These are phyloP conservation scores for Sclerodermus sp. DNA, from an alignment of 2,888 invertebrate genomes.

Conservation along the genomic window DNA sequence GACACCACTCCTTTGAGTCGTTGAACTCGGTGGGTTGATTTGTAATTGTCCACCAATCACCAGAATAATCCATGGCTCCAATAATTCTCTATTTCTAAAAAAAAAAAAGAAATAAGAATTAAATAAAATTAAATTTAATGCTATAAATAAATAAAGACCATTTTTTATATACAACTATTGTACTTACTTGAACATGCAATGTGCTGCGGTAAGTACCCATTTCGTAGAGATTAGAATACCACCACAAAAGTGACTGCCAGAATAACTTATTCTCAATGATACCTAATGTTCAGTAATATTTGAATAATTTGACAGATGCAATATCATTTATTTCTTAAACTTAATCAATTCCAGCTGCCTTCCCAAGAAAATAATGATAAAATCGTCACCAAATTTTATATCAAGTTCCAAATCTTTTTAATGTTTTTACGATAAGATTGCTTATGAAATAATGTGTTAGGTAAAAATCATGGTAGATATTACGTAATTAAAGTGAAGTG, in stretches of 20 bases:
- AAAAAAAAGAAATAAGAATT: slow-evolving; percentile 1
- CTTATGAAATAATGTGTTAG: too few relatives aligned
- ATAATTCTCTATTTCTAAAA: neutral
- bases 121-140: neutral
- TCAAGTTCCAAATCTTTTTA: too few relatives aligned
- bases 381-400: too few relatives aligned
- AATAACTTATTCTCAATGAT: slow-evolving; percentile 33
- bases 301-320: too few relatives aligned
- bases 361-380: too few relatives aligned
- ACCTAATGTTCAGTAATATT: slow-evolving; percentile 29
- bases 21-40: slow-evolving; percentile 10
- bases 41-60: slow-evolving; percentile 37
- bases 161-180: neutral
- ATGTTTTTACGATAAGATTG: too few relatives aligned
- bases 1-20: slow-evolving; percentile 31
- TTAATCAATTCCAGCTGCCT: too few relatives aligned
- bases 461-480: too few relatives aligned
- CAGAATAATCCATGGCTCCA: slow-evolving; percentile 22
- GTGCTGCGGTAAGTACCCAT: slow-evolving; percentile 42
- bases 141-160: too few relatives aligned
- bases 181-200: slow-evolving; percentile 39
- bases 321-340: too few relatives aligned
- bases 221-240: slow-evolving; percentile 31
- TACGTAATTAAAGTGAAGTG: neutral
- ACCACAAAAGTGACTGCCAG: slow-evolving; percentile 41